These are phyloP conservation scores for Cygnus atratus DNA, from an alignment of 2,113 vertebrate genomes.

Conservation along the genomic window DNA sequence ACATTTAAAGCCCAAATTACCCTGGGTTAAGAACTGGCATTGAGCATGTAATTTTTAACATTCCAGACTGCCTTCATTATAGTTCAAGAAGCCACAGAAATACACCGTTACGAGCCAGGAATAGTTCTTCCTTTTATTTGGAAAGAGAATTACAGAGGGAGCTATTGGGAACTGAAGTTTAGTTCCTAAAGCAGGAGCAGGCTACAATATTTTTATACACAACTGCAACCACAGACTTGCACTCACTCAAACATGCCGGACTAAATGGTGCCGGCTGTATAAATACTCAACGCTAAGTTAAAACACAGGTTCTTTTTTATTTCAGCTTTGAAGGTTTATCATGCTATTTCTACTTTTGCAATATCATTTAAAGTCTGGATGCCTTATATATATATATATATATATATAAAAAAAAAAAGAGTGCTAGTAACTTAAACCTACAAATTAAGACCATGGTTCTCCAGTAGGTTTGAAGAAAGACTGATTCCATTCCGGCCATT, in stretches of 20 bases:
- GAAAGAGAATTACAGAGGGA: constrained; percentile 83
- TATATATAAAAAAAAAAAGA: background rate
- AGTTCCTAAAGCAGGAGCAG: constrained; percentile 69
- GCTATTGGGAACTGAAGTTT: constrained; percentile 69
- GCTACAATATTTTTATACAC: constrained; percentile 80
- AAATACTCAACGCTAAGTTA: constrained; percentile 72
- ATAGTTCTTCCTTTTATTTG: constrained; percentile 86
- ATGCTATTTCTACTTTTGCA: constrained; percentile 72
- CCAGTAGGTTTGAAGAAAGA: background rate
- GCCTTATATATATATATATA: background rate
- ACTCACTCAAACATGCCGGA: constrained; percentile 68
- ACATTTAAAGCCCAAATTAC: constrained; percentile 68
- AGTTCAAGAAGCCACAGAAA: constrained; percentile 84
- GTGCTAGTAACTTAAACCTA: constrained; percentile 42
- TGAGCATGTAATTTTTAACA: constrained; percentile 69
- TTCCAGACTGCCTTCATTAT: constrained; percentile 78
- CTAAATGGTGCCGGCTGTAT: constrained; percentile 88
- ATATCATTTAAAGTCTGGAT: constrained; percentile 73
- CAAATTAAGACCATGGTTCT: constrained; percentile 57
- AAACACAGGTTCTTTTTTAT: constrained; percentile 83
- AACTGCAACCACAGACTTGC: constrained; percentile 77
- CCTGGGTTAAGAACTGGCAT: constrained; percentile 67
- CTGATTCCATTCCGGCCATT: background rate
- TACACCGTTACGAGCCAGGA: constrained; percentile 79
- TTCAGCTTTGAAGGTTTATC: constrained; percentile 78